phyloP scores from a whole-genome alignment of 2,888 invertebrate genomes.

The Geophilus truncorum region DNA sequence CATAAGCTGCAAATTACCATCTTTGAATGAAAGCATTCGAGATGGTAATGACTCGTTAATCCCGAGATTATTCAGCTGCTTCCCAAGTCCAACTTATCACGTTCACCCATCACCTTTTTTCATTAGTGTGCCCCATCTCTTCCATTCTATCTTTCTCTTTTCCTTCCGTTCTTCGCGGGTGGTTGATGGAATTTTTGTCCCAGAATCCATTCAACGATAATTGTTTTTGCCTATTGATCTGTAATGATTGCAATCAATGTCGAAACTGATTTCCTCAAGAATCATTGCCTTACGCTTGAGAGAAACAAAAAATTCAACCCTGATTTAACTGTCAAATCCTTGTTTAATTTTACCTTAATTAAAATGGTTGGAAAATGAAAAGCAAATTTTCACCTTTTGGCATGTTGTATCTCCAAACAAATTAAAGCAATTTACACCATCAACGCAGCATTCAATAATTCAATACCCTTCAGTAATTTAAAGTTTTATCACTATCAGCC shows the following conservation, averaged over 20 bases:
- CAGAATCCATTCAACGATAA: background rate
- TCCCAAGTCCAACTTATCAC: background rate
- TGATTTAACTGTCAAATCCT: background rate
- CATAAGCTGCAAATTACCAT: background rate
- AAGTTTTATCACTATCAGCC: too few relatives aligned
- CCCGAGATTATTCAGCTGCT: background rate
- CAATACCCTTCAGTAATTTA: too few relatives aligned
- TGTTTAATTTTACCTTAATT: background rate
- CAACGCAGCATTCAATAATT: too few relatives aligned
- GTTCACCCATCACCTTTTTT: conserved; percentile 14
- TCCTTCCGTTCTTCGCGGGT: background rate
- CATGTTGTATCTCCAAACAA: too few relatives aligned
- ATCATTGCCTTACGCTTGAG: background rate
- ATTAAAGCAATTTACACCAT: too few relatives aligned
- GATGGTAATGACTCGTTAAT: conserved; percentile 11
- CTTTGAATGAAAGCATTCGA: background rate
- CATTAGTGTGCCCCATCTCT: background rate
- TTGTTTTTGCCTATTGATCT: conserved; percentile 16
- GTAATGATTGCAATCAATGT: conserved; percentile 3
- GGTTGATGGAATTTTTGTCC: background rate
- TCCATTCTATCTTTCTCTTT: background rate
- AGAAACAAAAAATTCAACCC: background rate
- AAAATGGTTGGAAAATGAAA: too few relatives aligned
- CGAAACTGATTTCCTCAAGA: background rate
- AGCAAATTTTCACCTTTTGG: too few relatives aligned